Evolutionary conservation across 2,113 vertebrate genomes (phyloP).

Genomic region (Orientallactaga bullata): DNA sequence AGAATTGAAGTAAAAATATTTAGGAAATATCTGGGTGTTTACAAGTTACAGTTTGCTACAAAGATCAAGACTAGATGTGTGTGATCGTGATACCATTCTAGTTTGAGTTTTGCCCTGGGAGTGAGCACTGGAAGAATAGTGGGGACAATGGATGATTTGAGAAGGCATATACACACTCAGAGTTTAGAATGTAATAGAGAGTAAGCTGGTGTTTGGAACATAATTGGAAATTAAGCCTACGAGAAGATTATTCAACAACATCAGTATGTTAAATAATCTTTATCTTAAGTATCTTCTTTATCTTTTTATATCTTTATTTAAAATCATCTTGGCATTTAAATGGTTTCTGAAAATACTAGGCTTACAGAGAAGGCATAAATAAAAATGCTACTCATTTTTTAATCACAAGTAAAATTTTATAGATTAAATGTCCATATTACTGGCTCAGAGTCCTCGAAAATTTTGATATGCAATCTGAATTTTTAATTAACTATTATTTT

Average conservation of each 20-base stretch:
- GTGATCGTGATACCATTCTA: neutral
- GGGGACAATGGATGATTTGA: neutral
- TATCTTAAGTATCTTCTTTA: too few relatives aligned
- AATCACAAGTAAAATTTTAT: neutral
- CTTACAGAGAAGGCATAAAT: neutral
- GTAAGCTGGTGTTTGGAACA: neutral
- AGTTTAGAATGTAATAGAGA: neutral
- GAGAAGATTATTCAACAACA: neutral
- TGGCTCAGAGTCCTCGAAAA: neutral
- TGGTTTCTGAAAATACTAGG: conserved; percentile 8
- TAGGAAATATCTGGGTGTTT: neutral
- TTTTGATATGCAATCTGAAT: neutral
- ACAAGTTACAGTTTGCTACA: neutral
- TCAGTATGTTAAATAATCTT: neutral
- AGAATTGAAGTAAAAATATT: neutral
- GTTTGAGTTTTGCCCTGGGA: neutral
- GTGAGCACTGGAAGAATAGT: neutral
- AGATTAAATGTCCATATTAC: neutral
- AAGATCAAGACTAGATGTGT: neutral
- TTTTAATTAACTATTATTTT: neutral
- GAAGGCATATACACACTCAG: neutral
- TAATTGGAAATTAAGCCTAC: neutral
- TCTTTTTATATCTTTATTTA: neutral
- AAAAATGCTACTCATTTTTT: neutral
- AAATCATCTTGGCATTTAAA: neutral